Base-by-base conservation (phyloP, 2,113 vertebrate genomes). In the Paramisgurnus dabryanus region DNA sequence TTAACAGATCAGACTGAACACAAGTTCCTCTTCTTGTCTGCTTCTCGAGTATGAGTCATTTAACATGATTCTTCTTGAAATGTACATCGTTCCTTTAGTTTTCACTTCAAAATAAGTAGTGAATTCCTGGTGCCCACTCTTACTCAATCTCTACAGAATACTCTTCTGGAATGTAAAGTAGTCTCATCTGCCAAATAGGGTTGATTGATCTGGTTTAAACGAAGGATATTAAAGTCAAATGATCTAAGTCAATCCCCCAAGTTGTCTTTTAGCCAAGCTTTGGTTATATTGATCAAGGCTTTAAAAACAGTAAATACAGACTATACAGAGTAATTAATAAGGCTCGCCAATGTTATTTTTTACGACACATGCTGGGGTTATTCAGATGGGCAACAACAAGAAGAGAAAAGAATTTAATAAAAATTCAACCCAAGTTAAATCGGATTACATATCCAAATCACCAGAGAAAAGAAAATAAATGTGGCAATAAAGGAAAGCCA, bases 1-100 rank as follows among this genome's bases (percentile, higher is more conserved):
- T 81, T 75, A 63, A 75, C 65, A 81, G 39, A 75, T 61, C 71
- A 66, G 41, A 6, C 39, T 58, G 49, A 34, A 34, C 27, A 34
- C 27, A 34, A 71, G 43, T 71, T 71, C 22, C 22, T 63, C 40
- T 70, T 80, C 50, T 65, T 65, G 40, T 65, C 50, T 45, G 7
- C 63, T 74, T 61, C 13, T 47, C 13, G 45, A 55, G 78, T 22
- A 18, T 75, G 18, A 60, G 6, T 75, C 71, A 75, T 81, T 80
- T 58, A 80, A 39, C 47, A 65, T 41, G 39, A 53, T 39, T 18
- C 63, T 60, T 55, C 57, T 57, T 80, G 63, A 80, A 76, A 53
- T 15, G 60, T 12, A 53, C 50, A 53, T 15, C 50, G 13, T 53
- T 53, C 50, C 50, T 53, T 53, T 15, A 53, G 13, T 15, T 53